These are phyloP conservation scores for Hylia prasina DNA, from an alignment of 2,113 vertebrate species.

Conservation along the genomic window DNA sequence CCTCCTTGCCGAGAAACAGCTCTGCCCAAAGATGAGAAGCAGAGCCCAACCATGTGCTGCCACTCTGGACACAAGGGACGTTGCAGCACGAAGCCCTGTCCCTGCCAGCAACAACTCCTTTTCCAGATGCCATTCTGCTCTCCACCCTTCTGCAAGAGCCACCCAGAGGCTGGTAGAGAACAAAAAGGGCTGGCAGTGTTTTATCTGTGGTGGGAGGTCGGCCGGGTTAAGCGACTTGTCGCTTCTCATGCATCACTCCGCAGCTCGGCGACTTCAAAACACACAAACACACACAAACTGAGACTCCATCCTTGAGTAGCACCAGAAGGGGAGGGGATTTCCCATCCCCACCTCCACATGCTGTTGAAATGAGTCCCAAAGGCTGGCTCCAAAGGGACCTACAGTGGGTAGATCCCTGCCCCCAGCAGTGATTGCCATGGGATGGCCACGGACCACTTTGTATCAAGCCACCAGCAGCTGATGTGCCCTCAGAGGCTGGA, in stretches of 20 bases:
- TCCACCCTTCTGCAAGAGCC: background rate
- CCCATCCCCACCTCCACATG: rapidly evolving
- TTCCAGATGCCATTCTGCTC: background rate
- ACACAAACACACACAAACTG: background rate
- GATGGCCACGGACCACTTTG: background rate
- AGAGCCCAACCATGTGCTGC: rapidly evolving
- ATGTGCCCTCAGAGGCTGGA: background rate
- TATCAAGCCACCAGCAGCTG: background rate
- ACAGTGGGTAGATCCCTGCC: background rate
- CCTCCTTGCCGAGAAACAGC: background rate
- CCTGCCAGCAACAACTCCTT: background rate
- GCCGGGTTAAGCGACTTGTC: background rate
- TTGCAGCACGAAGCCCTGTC: background rate
- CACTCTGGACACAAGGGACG: rapidly evolving
- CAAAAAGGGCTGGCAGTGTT: background rate
- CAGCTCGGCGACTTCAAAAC: rapidly evolving
- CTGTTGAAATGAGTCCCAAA: rapidly evolving
- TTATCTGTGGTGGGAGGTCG: background rate
- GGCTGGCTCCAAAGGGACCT: background rate
- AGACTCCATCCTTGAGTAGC: background rate
- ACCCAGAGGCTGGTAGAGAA: background rate
- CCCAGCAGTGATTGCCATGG: background rate
- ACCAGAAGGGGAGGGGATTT: background rate
- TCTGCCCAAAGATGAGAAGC: background rate
- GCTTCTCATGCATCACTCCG: background rate